Base-by-base conservation (phyloP, 2,113 vertebrate genomes). In the Vicugna pacos region DNA sequence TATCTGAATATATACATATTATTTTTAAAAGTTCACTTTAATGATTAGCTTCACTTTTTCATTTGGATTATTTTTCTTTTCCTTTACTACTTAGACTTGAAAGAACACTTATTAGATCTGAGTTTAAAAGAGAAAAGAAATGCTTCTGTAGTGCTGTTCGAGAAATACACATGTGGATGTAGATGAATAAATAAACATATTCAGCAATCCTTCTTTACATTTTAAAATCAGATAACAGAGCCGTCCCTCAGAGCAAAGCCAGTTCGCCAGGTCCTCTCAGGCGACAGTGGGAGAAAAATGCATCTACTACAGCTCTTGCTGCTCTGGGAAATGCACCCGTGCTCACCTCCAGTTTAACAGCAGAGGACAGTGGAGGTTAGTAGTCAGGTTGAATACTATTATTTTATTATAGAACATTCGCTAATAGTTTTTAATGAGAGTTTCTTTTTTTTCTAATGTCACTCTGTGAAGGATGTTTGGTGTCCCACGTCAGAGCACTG, bases 281-380 rank as follows among this genome's bases (percentile, higher is more conserved):
- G 58, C 99, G 72, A 92, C 99, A 98, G 30, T 99, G 99, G 99
- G 97, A 98, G 64, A 98, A 98, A 32, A 95, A 88, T 22, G 94
- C 97, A 0, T 96, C 99, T 1, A 96, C 46, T 79, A 95, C 98
- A 0, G 95, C 99, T 48, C 95, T 99, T 84, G 97, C 97, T 93
- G 98, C 98, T 94, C 94, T 99, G 94, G 98, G 98, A 96, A 98
- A 99, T 8, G 98, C 98, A 0, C 97, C 99, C 38, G 97, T 99
- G 73, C 97, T 99, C 69, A 98, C 99, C 76, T 99, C 99, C 42
- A 98, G 98, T 89, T 98, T 98, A 77, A 80, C 80, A 60, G 24
- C 95, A 52, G 98, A 98, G 42, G 98, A 97, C 1, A 54, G 93
- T 58, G 84, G 60, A 97, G 94, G 99, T 99, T 94, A 76, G 97